Percentiles rank a stretch among this genome's conserved stretches.
These are phyloP conservation scores for Cinara cedri DNA, from an alignment of 2,888 invertebrate species.

Conservation along the genomic window DNA sequence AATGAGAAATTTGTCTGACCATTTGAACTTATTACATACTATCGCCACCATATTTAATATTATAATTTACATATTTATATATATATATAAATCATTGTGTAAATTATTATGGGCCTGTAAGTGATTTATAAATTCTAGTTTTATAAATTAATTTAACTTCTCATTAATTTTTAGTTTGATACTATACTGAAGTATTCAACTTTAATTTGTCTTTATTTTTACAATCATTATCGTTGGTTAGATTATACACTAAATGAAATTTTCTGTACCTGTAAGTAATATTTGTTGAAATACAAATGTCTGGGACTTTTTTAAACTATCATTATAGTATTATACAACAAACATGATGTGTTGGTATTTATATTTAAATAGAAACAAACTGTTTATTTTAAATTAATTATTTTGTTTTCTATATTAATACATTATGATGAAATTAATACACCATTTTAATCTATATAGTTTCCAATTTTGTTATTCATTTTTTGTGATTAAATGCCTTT, in stretches of 20 bases:
- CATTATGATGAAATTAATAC: neutral
- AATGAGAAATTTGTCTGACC: slow-evolving; percentile 46
- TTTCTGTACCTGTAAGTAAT: neutral
- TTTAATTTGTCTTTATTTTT: slow-evolving; percentile 21
- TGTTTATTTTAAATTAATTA: slow-evolving; percentile 11
- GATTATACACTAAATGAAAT: neutral
- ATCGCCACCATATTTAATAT: slow-evolving; percentile 38
- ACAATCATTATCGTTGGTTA: slow-evolving; percentile 21
- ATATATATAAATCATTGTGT: neutral
- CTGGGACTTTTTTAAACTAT: slow-evolving; percentile 8
- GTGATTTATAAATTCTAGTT: slow-evolving; percentile 52
- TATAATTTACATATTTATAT: slow-evolving; percentile 28
- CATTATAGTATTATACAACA: neutral
- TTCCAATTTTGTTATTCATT: slow-evolving; percentile 36
- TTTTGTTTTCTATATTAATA: slow-evolving; percentile 16
- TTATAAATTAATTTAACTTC: no score
- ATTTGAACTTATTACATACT: slow-evolving; percentile 31
- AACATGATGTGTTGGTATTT: neutral
- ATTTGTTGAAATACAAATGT: neutral
- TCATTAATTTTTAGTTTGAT: slow-evolving; percentile 11
- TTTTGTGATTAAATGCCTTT: slow-evolving; percentile 37
- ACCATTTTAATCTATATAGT: slow-evolving; percentile 15
- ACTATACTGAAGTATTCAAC: neutral
- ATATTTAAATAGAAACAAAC: neutral
- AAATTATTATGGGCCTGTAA: slow-evolving; percentile 37